phyloP scores from a whole-genome alignment of 2,113 vertebrate species.

The Daboia siamensis region DNA sequence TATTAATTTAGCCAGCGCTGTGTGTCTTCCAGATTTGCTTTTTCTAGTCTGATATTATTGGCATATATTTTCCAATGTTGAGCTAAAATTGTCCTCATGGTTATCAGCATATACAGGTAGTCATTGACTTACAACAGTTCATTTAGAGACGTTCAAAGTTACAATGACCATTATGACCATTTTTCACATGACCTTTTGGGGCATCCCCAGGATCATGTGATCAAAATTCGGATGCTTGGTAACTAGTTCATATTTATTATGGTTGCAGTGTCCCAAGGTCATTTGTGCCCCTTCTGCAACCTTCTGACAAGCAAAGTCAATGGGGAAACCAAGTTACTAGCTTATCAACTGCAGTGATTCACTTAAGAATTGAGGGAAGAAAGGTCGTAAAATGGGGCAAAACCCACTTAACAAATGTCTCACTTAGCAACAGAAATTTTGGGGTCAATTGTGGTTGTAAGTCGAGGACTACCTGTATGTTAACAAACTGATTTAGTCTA shows the following conservation, averaged over 20 bases:
- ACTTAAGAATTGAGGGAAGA: not conserved
- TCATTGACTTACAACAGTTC: not conserved
- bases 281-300: not conserved
- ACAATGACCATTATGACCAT: not conserved
- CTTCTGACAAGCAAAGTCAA: not conserved
- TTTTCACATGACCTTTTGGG: not conserved
- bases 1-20: not conserved
- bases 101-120: not conserved
- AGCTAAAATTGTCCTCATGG: not conserved
- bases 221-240: not conserved
- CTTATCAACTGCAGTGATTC: not conserved
- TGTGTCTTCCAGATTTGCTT: not conserved
- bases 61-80: not conserved
- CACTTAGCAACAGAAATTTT: not conserved
- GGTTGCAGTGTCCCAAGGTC: not conserved
- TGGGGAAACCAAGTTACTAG: not conserved
- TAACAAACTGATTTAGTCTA: not conserved
- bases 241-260: not conserved
- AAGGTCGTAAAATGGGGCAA: not conserved
- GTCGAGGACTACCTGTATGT: not conserved
- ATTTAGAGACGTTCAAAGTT: not conserved
- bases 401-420: not conserved
- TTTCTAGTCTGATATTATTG: not conserved
- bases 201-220: not conserved
- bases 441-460: not conserved